Conservation (phyloP, 2,113 vertebrate genomes). For the Apteryx mantelli region DNA sequence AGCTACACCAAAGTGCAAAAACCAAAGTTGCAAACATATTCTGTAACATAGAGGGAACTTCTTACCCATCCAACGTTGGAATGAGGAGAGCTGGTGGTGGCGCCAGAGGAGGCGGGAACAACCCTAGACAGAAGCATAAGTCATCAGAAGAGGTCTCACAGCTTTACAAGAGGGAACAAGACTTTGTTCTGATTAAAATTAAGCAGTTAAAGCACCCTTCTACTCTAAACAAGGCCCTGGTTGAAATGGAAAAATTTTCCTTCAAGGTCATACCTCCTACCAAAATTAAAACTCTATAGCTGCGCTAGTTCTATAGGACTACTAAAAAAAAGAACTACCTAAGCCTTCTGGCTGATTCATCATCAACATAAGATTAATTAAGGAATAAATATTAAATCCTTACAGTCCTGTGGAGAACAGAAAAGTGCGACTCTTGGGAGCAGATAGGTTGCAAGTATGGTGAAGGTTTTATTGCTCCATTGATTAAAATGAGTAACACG, state of each 20-base stretch:
- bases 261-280: not conserved
- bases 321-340: not conserved
- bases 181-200: not conserved
- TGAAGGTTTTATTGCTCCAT: not conserved
- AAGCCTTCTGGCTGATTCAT: not conserved
- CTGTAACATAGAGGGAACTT: not conserved
- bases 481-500: not conserved
- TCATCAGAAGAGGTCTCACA: not conserved
- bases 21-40: not conserved
- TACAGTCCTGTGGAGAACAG: not conserved
- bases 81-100: slow-evolving; percentile 76
- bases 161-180: not conserved
- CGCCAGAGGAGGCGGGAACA: slow-evolving; percentile 78
- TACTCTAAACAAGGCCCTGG: not conserved
- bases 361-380: not conserved
- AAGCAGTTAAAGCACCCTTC: not conserved
- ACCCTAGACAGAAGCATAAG: slow-evolving; percentile 40
- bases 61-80: slow-evolving; percentile 77
- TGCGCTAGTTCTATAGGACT: not conserved
- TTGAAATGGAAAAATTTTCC: not conserved
- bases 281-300: not conserved
- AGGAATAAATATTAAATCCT: not conserved
- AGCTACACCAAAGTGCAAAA: not conserved
- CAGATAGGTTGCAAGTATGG: accelerated
- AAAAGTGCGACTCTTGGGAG: not conserved